Conservation (phyloP, 2,797 vertebrate genomes). For the Arnoldichthys spilopterus region DNA sequence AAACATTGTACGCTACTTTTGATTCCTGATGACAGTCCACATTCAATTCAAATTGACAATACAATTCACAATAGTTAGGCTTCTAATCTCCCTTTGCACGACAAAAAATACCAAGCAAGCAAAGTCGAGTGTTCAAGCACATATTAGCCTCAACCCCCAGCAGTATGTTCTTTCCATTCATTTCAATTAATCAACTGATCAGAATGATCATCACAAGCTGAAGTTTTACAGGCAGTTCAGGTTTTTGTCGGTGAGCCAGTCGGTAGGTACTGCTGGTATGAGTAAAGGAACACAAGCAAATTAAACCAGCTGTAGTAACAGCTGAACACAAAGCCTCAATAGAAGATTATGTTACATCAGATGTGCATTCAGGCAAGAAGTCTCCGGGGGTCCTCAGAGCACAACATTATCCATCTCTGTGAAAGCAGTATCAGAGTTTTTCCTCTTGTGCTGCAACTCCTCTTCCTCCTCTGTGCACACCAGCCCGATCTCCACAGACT, state of each 20-base stretch:
- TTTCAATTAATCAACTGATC: not conserved
- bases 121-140: not conserved
- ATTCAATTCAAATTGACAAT: not conserved
- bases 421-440: not conserved
- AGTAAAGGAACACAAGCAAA: not conserved
- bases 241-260: not conserved
- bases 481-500: not conserved
- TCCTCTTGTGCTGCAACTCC: not conserved
- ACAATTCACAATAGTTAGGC: not conserved
- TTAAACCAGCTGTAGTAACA: not conserved
- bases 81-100: constrained; percentile 25
- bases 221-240: not conserved
- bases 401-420: constrained; percentile 53
- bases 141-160: not conserved
- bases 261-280: not conserved
- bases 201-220: constrained; percentile 3
- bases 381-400: constrained; percentile 24
- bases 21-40: not conserved
- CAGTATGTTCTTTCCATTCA: constrained; percentile 9
- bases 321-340: constrained; percentile 5
- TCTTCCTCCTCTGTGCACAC: constrained; percentile 8
- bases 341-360: not conserved
- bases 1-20: not conserved
- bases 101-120: constrained; percentile 8
- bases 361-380: too few relatives aligned